A percentile compares a stretch with the other conserved stretches of the same genome.
phyloP scores from a whole-genome alignment of 2,113 vertebrate genomes.

The Cinclus mexicanus region DNA sequence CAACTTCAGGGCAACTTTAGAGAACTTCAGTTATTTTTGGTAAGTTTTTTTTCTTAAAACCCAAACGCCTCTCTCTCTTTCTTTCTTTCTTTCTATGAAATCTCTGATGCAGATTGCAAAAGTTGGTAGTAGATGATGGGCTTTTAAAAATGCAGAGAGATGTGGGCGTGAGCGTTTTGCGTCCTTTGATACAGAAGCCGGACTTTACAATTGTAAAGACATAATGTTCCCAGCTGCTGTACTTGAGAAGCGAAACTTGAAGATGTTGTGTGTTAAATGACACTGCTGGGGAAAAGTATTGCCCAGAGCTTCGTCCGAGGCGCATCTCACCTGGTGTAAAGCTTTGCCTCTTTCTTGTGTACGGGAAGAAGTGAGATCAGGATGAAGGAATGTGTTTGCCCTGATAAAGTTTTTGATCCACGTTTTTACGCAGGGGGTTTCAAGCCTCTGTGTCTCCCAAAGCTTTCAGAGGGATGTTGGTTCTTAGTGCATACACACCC shows the following conservation, averaged over 20 bases:
- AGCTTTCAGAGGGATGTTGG: background rate
- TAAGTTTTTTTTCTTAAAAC: slow-evolving; percentile 1
- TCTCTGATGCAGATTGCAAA: background rate
- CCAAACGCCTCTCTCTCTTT: background rate
- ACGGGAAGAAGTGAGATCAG: background rate
- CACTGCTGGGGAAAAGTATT: background rate
- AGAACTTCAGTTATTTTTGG: slow-evolving; percentile 58
- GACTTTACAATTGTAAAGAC: background rate
- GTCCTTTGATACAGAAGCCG: background rate
- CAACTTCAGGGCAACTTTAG: slow-evolving; percentile 61
- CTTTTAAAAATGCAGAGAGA: background rate
- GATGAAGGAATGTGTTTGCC: background rate
- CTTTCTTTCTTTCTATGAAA: background rate
- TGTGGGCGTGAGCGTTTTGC: background rate
- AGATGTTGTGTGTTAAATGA: background rate
- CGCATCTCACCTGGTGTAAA: background rate
- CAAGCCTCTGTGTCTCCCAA: background rate
- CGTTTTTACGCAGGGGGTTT: background rate
- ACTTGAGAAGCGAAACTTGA: background rate
- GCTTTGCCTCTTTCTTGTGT: background rate
- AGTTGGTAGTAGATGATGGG: background rate
- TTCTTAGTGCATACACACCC: background rate
- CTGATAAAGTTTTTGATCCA: background rate
- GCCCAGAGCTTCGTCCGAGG: background rate
- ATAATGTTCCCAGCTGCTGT: background rate